Evolutionary conservation across 1,140 invertebrate genomes (phyloP).

Genomic region (Drosophila ercepeae): DNA sequence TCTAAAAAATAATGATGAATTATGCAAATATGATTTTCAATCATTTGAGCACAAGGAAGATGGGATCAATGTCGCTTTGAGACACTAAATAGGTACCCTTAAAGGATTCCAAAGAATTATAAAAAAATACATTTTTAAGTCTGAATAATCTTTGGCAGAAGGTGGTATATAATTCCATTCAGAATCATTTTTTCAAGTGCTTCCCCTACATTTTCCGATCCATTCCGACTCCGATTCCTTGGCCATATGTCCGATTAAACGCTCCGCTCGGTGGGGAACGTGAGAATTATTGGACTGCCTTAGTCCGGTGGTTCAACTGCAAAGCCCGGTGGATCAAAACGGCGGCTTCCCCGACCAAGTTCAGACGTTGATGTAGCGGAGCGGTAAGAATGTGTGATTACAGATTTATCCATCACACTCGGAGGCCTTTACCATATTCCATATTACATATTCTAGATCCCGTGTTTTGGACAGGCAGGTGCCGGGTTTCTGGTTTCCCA

Average conservation of each 20-base stretch:
- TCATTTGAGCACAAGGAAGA: neutral
- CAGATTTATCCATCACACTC: constrained; percentile 49
- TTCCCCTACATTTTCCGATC: constrained; percentile 8
- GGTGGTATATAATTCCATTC: too few relatives aligned
- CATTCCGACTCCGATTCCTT: constrained; percentile 15
- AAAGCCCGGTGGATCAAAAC: constrained; percentile 69
- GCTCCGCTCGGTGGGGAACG: constrained; percentile 51
- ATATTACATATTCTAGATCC: constrained; percentile 42
- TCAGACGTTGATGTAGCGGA: constrained; percentile 56
- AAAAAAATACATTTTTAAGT: too few relatives aligned
- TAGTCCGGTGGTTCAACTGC: constrained; percentile 72
- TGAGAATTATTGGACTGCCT: constrained; percentile 76
- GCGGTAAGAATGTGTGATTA: constrained; percentile 50
- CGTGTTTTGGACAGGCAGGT: constrained; percentile 55
- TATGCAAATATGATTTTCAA: neutral
- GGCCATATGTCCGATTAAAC: constrained; percentile 59
- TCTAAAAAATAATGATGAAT: constrained; percentile 1
- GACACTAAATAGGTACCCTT: neutral
- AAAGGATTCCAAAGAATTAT: neutral
- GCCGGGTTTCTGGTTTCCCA: constrained; percentile 10
- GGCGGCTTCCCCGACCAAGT: constrained; percentile 51
- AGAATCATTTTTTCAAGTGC: constrained; percentile 29
- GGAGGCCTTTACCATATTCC: constrained; percentile 55
- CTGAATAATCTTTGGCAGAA: too few relatives aligned
- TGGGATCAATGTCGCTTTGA: neutral